phyloP scores from a whole-genome alignment of 2,113 vertebrate genomes.

The Quiscalus mexicanus region DNA sequence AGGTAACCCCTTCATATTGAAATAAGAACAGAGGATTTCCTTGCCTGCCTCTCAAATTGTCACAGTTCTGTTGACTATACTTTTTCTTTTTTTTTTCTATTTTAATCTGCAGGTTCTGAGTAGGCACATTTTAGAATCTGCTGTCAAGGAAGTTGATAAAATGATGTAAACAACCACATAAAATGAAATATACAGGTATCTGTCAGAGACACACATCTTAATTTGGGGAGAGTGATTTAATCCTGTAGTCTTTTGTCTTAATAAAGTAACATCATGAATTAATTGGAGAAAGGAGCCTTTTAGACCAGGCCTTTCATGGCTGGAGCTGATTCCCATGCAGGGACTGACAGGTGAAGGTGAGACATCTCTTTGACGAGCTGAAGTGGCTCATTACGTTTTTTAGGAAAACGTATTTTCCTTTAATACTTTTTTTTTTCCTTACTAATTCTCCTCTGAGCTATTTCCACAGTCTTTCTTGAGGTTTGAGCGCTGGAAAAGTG shows the following conservation, averaged over 20 bases:
- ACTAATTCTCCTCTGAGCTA: background rate
- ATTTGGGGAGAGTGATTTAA: background rate
- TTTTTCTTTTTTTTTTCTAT: background rate
- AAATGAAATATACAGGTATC: background rate
- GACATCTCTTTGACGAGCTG: background rate
- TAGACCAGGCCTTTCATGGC: background rate
- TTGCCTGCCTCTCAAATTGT: background rate
- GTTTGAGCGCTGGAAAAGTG: background rate
- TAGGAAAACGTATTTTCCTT: background rate
- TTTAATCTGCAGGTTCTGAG: background rate
- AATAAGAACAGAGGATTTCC: background rate
- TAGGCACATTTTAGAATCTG: background rate
- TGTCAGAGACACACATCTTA: background rate
- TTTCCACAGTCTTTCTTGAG: background rate
- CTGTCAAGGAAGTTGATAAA: background rate
- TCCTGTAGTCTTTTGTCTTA: background rate
- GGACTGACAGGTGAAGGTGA: background rate
- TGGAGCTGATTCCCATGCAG: background rate
- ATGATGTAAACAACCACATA: background rate
- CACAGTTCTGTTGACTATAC: background rate
- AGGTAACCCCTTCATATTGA: background rate
- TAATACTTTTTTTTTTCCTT: background rate
- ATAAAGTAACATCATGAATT: background rate
- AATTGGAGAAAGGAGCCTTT: background rate
- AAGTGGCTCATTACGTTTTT: background rate